Evolutionary conservation across 2,113 vertebrate species (phyloP).

Genomic region (Canis aureus): DNA sequence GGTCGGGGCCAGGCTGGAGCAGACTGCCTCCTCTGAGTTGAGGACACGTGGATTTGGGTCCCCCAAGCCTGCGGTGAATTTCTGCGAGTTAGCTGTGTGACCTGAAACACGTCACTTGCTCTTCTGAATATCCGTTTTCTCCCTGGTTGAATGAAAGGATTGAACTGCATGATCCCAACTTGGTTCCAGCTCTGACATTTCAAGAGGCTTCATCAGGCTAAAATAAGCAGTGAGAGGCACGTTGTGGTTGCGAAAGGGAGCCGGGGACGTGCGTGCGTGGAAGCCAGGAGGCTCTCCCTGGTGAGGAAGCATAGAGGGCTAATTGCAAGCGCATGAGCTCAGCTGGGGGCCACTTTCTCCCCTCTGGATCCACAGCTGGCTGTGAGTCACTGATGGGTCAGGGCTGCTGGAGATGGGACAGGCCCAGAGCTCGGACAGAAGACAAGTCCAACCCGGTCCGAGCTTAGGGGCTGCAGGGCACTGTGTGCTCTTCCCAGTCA

Average conservation of each 20-base stretch:
- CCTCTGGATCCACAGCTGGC: conserved; percentile 52
- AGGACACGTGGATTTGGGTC: not conserved
- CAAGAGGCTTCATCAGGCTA: conserved; percentile 75
- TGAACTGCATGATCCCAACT: conserved; percentile 32
- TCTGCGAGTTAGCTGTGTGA: conserved; percentile 1
- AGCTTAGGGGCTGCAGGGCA: not conserved
- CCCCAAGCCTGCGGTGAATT: not conserved
- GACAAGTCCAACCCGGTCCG: not conserved
- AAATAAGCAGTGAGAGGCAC: conserved; percentile 73
- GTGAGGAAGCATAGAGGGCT: conserved; percentile 72
- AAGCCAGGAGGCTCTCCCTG: conserved; percentile 21
- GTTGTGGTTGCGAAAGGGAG: conserved; percentile 69
- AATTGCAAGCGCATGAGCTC: conserved; percentile 73
- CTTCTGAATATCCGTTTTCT: conserved; percentile 20
- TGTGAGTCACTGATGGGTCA: conserved; percentile 72
- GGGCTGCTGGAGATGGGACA: conserved; percentile 38
- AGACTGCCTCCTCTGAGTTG: not conserved
- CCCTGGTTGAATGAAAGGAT: not conserved
- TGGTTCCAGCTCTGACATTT: conserved; percentile 66
- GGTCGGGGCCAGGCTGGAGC: not conserved
- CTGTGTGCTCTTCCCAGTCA: not conserved
- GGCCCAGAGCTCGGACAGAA: not conserved
- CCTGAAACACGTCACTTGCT: not conserved
- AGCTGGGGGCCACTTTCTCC: conserved; percentile 80
- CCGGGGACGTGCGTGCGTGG: conserved; percentile 70